Percentiles rank a stretch among this genome's conserved stretches.
These are phyloP conservation scores for Sesamia inferens DNA, from an alignment of 2,888 invertebrate species.

Conservation along the genomic window DNA sequence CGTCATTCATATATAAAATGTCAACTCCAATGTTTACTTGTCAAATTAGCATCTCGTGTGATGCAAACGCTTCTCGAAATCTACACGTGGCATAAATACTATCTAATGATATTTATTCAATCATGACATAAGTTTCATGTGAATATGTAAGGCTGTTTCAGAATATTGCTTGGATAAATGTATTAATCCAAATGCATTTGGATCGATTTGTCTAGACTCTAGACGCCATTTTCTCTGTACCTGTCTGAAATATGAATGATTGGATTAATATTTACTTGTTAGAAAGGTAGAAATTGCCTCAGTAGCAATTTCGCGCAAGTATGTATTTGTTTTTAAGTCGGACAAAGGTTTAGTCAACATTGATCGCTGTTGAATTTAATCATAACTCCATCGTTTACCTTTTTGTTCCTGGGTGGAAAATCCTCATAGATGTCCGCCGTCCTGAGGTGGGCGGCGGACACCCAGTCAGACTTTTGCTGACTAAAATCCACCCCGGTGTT, in stretches of 20 bases:
- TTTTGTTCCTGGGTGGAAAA: too few relatives aligned
- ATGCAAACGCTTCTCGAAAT: not conserved
- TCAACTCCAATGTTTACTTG: slow-evolving; percentile 6
- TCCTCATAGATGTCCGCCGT: too few relatives aligned
- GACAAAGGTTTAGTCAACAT: not conserved
- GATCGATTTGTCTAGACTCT: slow-evolving; percentile 56
- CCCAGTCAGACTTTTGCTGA: too few relatives aligned
- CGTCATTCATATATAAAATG: slow-evolving; percentile 1
- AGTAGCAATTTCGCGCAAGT: slow-evolving; percentile 10
- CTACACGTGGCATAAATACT: not conserved
- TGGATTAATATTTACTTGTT: slow-evolving; percentile 13
- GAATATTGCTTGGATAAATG: not conserved
- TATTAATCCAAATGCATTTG: slow-evolving; percentile 19
- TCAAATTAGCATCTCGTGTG: not conserved
- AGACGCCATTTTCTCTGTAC: slow-evolving; percentile 21
- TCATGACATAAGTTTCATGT: not conserved
- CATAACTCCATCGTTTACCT: not conserved
- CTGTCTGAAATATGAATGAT: slow-evolving; percentile 13
- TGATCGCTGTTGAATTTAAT: slow-evolving; percentile 16
- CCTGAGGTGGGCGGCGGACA: too few relatives aligned
- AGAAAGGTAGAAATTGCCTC: slow-evolving; percentile 8
- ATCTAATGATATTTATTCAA: slow-evolving; percentile 21
- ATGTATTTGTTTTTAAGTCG: slow-evolving; percentile 3
- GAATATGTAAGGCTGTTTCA: slow-evolving; percentile 2
- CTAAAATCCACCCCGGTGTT: too few relatives aligned